Base-by-base conservation (phyloP, 2,113 vertebrate species). In the Pygoscelis antarcticus region DNA sequence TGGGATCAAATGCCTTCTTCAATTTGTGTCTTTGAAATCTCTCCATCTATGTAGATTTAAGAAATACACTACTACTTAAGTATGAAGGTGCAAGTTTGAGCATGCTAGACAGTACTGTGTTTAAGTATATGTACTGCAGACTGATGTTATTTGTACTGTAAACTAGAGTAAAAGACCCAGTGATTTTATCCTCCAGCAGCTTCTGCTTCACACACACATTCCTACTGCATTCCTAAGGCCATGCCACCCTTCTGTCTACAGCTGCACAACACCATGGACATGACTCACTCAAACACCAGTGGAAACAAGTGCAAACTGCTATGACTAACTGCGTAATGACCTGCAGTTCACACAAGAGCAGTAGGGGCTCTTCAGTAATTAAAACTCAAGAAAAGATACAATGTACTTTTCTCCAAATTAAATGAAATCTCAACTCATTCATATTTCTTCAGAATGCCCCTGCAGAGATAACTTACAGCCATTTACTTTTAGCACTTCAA, bases 231-330 rank as follows among this genome's bases (percentile, higher is more conserved):
- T 94, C 93, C 94, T 89, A 76, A 95, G 55, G 81, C 74, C 81
- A 89, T 93, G 93, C 74, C 84, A 71, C 65, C 78, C 57, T 82
- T 55, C 94, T 23, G 16, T 38, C 95, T 91, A 47, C 95, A 96
- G 91, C 91, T 94, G 93, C 96, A 83, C 78, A 94, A 3, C 78
- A 65, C 66, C 58, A 32, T 10, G 90, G 70, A 57, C 58, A 16
- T 96, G 96, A 97, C 61, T 97, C 95, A 96, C 21, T 30, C 36
- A 42, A 82, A 61, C 87, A 95, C 84, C 75, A 94, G 95, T 93
- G 90, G 95, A 90, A 97, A 96, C 87, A 95, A 94, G 93, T 61
- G 87, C 87, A 90, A 90, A 93, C 66, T 83, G 62, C 87, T 76
- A 32, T 94, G 93, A 96, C 91, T 91, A 95, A 94, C 51, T 52